These are phyloP conservation scores for Cataglyphis altisquamis DNA, from an alignment of 2,888 invertebrate species.

Conservation along the genomic window DNA sequence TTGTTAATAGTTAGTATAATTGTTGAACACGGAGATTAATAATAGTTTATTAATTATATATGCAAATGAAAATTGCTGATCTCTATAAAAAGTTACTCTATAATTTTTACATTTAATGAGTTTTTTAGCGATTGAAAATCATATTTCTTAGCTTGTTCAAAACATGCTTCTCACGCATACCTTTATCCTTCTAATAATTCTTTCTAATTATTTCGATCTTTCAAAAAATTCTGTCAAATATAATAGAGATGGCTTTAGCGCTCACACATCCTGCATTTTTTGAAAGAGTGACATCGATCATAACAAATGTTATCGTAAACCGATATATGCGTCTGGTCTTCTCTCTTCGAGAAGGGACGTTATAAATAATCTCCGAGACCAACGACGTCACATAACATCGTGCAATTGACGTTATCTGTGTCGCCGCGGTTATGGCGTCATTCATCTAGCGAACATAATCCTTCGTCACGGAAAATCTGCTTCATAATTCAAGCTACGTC, in stretches of 20 bases:
- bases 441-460: slow-evolving; percentile 22
- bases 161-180: not conserved
- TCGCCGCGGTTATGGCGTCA: slow-evolving; percentile 37
- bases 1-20: not conserved
- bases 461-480: slow-evolving; percentile 28
- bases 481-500: not conserved
- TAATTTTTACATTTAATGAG: not conserved
- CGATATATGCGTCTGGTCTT: not conserved
- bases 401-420: slow-evolving; percentile 35
- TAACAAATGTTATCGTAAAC: slow-evolving; percentile 23
- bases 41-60: not conserved
- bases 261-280: not conserved
- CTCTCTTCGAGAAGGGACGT: slow-evolving; percentile 21
- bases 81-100: not conserved
- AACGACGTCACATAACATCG: not conserved
- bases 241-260: not conserved
- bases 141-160: not conserved
- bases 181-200: not conserved
- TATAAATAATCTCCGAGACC: slow-evolving; percentile 43
- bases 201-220: not conserved
- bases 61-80: not conserved
- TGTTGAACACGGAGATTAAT: not conserved
- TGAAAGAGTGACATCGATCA: slow-evolving; percentile 21
- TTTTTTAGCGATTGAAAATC: not conserved
- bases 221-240: not conserved